Base-by-base conservation (phyloP, 2,888 invertebrate species). In the Xanthorhoe spadicearia region DNA sequence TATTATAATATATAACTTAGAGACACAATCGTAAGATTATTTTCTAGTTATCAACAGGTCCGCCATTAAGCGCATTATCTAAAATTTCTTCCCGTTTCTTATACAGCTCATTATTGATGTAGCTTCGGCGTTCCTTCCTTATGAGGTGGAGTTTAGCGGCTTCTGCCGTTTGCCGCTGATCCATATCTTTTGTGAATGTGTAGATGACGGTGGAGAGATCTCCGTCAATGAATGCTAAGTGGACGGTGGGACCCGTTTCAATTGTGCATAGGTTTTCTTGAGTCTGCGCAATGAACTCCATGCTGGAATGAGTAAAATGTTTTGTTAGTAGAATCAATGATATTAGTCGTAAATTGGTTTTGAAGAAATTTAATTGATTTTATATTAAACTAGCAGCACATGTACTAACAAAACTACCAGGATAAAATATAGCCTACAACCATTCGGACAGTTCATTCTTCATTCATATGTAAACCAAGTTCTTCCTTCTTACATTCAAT, bases 201-300 rank as follows among this genome's bases (percentile, higher is more conserved):
- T 93, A 93, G 53, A 93, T 85, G 0, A 92, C 92, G 5, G 87
- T 89, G 0, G 93, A 89, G 15, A 87, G 88, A 71, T 93, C 93
- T 5, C 87, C 87, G 66, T 93, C 93, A 0, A 92, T 82, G 54
- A 92, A 91, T 0, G 93, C 93, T 1, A 93, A 72, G 68, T 89
- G 92, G 0, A 93, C 82, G 0, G 83, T 83, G 0, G 86, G 88
- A 0, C 92, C 92, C 0, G 92, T 90, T 67, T 92, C 92, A 0
- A 90, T 86, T 0, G 92, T 90, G 66, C 93, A 93, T 17, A 93
- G 73, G 66, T 92, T 90, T 63, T 90, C 90, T 76, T 93, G 93
- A 38, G 92, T 77, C 70, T 81, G 81, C 35, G 83, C 84, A 13
- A 93, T 86, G 53, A 81, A 83, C 32, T 88, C 83, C 70, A 93